These are phyloP conservation scores for Acanthopagrus latus DNA, from an alignment of 2,797 vertebrate genomes.

Conservation along the genomic window DNA sequence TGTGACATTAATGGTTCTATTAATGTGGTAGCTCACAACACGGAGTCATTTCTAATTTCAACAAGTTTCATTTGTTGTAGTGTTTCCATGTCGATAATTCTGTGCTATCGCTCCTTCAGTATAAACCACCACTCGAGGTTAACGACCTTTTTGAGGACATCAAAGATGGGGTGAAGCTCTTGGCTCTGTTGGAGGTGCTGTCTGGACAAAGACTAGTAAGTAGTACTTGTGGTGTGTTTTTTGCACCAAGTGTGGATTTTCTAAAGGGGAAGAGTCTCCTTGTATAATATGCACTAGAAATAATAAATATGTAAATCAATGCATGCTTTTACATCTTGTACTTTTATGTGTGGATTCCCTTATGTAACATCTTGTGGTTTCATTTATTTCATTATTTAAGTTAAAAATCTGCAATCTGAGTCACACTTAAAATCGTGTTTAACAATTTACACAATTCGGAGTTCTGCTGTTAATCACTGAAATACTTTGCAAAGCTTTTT, in stretches of 20 bases:
- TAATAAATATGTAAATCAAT: slow-evolving; percentile 10
- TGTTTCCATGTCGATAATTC: slow-evolving; percentile 16
- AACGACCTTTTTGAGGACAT: slow-evolving; percentile 98
- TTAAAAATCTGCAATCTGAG: not conserved
- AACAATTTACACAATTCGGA: not conserved
- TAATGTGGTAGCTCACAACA: not conserved
- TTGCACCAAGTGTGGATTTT: slow-evolving; percentile 6
- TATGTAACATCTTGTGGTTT: not conserved
- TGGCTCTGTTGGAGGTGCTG: slow-evolving; percentile 95
- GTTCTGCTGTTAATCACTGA: not conserved
- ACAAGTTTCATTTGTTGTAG: not conserved
- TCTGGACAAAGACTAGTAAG: slow-evolving; percentile 97
- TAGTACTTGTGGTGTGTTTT: slow-evolving; percentile 3
- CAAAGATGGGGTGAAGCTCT: slow-evolving; percentile 96
- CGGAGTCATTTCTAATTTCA: not conserved
- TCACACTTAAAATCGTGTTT: not conserved
- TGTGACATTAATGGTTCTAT: not conserved
- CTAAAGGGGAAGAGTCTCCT: not conserved
- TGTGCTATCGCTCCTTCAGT: slow-evolving; percentile 78
- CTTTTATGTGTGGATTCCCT: not conserved
- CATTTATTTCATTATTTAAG: not conserved
- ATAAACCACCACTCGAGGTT: slow-evolving; percentile 92
- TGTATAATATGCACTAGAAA: not conserved
- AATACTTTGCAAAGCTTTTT: not conserved
- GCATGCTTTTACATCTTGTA: not conserved